These are phyloP conservation scores for Saturnia japonica DNA, from an alignment of 2,888 invertebrate genomes.

Conservation along the genomic window DNA sequence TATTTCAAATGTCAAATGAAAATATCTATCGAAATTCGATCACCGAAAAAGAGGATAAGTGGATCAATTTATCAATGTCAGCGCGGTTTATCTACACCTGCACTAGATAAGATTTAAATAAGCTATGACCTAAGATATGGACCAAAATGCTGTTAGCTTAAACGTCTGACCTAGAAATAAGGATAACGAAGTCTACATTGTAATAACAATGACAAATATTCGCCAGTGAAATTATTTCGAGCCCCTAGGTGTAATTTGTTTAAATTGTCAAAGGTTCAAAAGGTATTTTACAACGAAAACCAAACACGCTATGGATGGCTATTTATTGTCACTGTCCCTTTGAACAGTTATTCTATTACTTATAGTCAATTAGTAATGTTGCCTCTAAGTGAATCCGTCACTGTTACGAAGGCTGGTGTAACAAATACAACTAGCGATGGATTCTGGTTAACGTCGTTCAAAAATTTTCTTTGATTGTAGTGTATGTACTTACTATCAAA, in stretches of 20 bases:
- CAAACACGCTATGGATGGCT: not conserved
- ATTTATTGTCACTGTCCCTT: not conserved
- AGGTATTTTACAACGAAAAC: not conserved
- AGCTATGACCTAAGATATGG: not conserved
- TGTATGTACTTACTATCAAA: not conserved
- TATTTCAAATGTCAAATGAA: not conserved
- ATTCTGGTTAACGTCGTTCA: not conserved
- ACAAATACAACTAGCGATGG: not conserved
- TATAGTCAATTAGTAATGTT: not conserved
- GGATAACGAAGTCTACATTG: not conserved
- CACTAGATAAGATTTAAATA: slow-evolving; percentile 1
- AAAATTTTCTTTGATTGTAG: not conserved
- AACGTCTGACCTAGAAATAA: not conserved
- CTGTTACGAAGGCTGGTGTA: not conserved
- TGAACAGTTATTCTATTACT: not conserved
- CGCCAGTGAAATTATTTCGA: no score
- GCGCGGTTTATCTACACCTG: not conserved
- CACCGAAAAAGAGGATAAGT: slow-evolving; percentile 2
- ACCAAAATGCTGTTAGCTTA: not conserved
- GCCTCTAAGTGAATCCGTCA: not conserved
- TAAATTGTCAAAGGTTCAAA: not conserved
- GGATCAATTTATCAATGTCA: slow-evolving; percentile 9
- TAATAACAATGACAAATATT: not conserved
- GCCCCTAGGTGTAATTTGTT: not conserved
- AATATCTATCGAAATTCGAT: not conserved